Evolutionary conservation across 1,140 invertebrate species (phyloP).

Genomic region (Oryzaephilus surinamensis): DNA sequence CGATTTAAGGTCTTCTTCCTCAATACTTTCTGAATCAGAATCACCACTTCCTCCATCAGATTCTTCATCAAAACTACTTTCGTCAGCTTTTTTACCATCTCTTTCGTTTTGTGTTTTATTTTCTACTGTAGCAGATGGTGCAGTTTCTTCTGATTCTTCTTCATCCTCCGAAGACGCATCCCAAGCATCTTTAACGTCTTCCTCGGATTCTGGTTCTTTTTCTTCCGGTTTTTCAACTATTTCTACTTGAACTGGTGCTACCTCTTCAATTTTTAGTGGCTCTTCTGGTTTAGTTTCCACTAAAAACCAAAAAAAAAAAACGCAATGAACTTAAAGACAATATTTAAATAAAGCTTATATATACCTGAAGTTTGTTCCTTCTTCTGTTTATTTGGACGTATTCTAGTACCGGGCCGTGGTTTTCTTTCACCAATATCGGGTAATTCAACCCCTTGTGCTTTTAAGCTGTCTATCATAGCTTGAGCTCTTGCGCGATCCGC

Average conservation of each 20-base stretch:
- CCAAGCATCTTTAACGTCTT: conserved; percentile 72
- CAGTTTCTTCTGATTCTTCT: conserved; percentile 46
- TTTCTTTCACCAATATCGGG: conserved; percentile 62
- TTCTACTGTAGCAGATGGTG: conserved; percentile 18
- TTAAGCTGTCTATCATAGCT: conserved; percentile 76
- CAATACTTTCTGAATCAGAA: conserved; percentile 34
- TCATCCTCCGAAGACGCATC: conserved; percentile 59
- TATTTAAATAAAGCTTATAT: conserved; percentile 1
- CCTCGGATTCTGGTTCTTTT: conserved; percentile 41
- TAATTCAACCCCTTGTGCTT: conserved; percentile 65
- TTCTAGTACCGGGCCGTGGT: conserved; percentile 59
- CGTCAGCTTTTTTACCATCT: conserved; percentile 25
- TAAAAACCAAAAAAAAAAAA: too few species aligned
- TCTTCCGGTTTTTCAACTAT: conserved; percentile 4
- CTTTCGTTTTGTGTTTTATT: conserved; percentile 18
- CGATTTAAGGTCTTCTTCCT: conserved; percentile 45
- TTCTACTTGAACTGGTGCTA: neutral
- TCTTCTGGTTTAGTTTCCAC: neutral
- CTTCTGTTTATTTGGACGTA: conserved; percentile 62
- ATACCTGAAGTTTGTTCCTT: conserved; percentile 32
- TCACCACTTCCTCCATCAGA: conserved; percentile 29
- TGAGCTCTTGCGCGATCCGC: conserved; percentile 78
- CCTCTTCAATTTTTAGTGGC: neutral
- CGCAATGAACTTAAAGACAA: too few species aligned
- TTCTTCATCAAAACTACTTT: conserved; percentile 47